Evolutionary conservation across 2,113 vertebrate species (phyloP), one percentile per base, ranked within the genome.

Genomic region (Procapra przewalskii): DNA sequence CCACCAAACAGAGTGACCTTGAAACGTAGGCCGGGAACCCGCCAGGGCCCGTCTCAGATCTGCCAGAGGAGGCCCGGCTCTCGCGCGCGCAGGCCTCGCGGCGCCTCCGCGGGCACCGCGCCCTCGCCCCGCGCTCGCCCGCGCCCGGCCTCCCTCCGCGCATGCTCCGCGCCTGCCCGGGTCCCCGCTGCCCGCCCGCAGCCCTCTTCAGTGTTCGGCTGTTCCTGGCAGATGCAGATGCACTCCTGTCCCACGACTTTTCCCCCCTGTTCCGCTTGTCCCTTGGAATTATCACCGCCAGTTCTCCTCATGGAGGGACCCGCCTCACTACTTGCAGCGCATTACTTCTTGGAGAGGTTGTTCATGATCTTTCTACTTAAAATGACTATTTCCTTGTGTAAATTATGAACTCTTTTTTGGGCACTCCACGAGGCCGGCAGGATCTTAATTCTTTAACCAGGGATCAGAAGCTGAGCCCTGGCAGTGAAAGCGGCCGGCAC

Each of bases 101-200:
- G 0, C 29, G 13, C 19, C 33, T 31, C 0, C 6, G 25, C 1
- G 4, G 19, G 11, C 23, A 6, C 11, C 48, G 16, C 43, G 50
- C 59, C 5, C 5, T 27, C 50, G 33, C 33, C 12, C 0, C 25
- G 36, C 10, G 1, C 13, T 27, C n/a, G 1, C 12, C 40, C 5
- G 8, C 13, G 2, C 48, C 45, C 1, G 45, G 48, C 48, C 48
- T 45, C 45, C 0, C 43, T 43, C 43, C 43, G 5, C 5, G 43
- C 43, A 6, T 7, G 48, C 48, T 48, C 11, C 2, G 9, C 48
- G 48, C 48, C 48, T 12, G 0, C 48, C 48, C 11, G 11, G 0
- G 12, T 11, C 11, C 48, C 48, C 48, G 0, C 48, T 8, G 27
- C 10, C n/a, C 14, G 14, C 40, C 25, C 40, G 57, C 45, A 3